Conservation (phyloP, 1,140 invertebrate species). For the Drosophila setifemur region DNA sequence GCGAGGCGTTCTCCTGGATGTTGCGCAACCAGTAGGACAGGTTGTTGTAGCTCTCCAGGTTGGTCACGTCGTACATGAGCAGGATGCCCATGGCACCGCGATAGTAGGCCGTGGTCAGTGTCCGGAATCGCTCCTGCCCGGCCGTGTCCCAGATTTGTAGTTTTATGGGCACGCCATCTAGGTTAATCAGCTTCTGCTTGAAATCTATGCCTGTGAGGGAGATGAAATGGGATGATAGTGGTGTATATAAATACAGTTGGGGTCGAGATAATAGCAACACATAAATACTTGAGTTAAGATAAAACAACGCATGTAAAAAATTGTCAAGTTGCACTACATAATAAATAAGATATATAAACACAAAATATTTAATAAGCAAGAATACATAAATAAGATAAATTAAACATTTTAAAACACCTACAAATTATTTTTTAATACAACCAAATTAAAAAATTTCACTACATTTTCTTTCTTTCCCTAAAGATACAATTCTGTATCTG, state of each 20-base stretch:
- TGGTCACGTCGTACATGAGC: conserved; percentile 94
- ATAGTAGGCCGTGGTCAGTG: conserved; percentile 94
- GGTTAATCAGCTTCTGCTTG: conserved; percentile 94
- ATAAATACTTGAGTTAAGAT: too few relatives aligned
- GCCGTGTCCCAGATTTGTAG: conserved; percentile 94
- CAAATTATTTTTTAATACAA: too few relatives aligned
- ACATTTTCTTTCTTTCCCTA: not conserved
- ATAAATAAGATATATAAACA: too few relatives aligned
- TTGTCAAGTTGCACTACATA: too few relatives aligned
- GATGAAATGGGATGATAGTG: conserved; percentile 26
- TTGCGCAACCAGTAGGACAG: conserved; percentile 93
- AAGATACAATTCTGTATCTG: too few relatives aligned
- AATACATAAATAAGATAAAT: too few relatives aligned
- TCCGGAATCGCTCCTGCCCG: conserved; percentile 83
- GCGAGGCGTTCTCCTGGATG: conserved; percentile 94
- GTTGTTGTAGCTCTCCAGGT: conserved; percentile 93
- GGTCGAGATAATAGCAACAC: not conserved
- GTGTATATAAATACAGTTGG: not conserved
- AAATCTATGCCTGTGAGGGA: conserved; percentile 91
- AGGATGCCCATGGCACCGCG: conserved; percentile 93
- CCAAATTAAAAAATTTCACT: conserved; percentile 6
- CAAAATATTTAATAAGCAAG: too few relatives aligned
- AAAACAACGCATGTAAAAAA: too few relatives aligned
- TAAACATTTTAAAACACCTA: too few relatives aligned
- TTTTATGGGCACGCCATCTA: conserved; percentile 93